Conservation (phyloP, 2,888 invertebrate species). For the Lacanobia oleracea region DNA sequence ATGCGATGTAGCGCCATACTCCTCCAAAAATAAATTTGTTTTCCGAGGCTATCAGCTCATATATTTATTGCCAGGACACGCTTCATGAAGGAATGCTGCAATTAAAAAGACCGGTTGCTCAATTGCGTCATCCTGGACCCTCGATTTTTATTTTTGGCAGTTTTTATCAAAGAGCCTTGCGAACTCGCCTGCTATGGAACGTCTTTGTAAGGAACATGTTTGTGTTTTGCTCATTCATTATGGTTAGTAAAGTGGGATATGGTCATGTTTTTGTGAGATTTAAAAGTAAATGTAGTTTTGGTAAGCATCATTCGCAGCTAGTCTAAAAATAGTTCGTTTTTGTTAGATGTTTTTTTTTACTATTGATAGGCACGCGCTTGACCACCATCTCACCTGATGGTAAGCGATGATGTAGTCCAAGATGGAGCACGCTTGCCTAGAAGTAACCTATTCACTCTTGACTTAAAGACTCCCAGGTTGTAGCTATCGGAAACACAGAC, state of each 20-base stretch:
- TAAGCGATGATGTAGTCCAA: too few species aligned
- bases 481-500: too few species aligned
- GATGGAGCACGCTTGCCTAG: too few species aligned
- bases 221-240: slow-evolving; percentile 28
- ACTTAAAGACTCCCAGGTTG: too few species aligned
- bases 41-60: slow-evolving; percentile 36
- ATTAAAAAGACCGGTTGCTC: slow-evolving; percentile 63
- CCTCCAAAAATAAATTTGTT: slow-evolving; percentile 34
- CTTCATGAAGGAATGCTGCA: slow-evolving; percentile 54
- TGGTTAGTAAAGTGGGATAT: not conserved
- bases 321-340: not conserved
- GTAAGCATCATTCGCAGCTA: slow-evolving; percentile 6
- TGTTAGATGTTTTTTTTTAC: not conserved
- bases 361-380: too few species aligned
- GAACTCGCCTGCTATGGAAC: not conserved
- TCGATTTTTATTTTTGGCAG: slow-evolving; percentile 58
- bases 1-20: slow-evolving; percentile 33
- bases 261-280: not conserved
- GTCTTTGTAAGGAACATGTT: slow-evolving; percentile 3
- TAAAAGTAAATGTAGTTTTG: slow-evolving; percentile 15
- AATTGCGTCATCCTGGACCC: slow-evolving; percentile 59
- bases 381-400: too few species aligned
- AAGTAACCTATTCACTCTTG: too few species aligned
- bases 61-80: slow-evolving; percentile 52
- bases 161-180: slow-evolving; percentile 43